Base-by-base conservation (phyloP, 2,797 vertebrate genomes). In the Neomorphus geoffroyi region DNA sequence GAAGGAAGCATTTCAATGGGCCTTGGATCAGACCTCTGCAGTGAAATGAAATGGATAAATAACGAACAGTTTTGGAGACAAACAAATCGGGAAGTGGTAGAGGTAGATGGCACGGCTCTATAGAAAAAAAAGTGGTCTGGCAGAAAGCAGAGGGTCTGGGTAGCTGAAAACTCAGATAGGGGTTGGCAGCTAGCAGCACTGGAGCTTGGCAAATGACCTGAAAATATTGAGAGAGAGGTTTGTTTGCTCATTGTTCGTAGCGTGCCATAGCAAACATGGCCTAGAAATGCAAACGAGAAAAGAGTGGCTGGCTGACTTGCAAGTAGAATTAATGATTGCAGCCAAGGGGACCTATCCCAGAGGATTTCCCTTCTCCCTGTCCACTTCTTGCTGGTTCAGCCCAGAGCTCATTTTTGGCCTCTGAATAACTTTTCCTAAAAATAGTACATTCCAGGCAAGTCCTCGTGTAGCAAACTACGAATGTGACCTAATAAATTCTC, bases 121-220 rank as follows among this genome's bases (percentile, higher is more conserved):
- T 58, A 81, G 77, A 71, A 80, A 74, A 74, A 33, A 37, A 56
- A 46, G 41, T 48, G 43, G 9, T 43, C 65, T 97, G 96, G 90
- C 96, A 95, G 75, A 39, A 80, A 87, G 62, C 86, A 67, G 35
- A 67, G 35, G 37, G 70, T n/a, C 70, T 91, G 93, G 53, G 66
- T 75, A 81, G 81, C 57, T 65, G 72, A 81, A 81, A 91, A 62
- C 45, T 85, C 78, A 64, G 86, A 89, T 43, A 84, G 62, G 30
- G 12, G 1, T 5, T 96, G 96, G 90, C 94, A 93, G 57, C 64
- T 71, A 30, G 26, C 51, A 74, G 51, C 1, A 1, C 43, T 62
- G 35, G 67, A 79, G 60, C 51, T 95, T 94, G 91, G 88, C 88
- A 87, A 87, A 37, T 75, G 93, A 85, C 84, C 71, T 91, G 72